A percentile compares a stretch with the other conserved stretches of the same genome.
These are phyloP conservation scores for Conomelus anceps DNA, from an alignment of 2,888 invertebrate genomes.

Conservation along the genomic window DNA sequence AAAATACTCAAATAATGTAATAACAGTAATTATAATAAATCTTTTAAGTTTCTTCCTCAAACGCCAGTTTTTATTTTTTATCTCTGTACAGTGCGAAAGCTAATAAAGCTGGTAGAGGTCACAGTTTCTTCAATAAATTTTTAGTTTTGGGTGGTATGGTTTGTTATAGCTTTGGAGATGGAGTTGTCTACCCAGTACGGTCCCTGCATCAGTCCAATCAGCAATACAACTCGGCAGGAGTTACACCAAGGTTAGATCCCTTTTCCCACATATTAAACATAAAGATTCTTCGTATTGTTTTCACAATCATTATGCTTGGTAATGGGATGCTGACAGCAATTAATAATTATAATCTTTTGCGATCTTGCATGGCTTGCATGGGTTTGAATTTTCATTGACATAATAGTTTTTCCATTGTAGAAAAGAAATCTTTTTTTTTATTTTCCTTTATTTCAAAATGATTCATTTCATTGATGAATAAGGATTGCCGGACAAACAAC, in stretches of 20 bases:
- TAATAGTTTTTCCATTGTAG: background rate
- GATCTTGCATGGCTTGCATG: background rate
- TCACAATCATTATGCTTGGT: background rate
- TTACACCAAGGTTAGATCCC: conserved; percentile 69
- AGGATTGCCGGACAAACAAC: background rate
- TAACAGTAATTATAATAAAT: too few species aligned
- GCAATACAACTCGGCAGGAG: conserved; percentile 84
- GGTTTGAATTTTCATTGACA: background rate
- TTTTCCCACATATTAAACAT: background rate
- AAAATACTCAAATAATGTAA: too few species aligned
- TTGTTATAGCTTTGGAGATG: conserved; percentile 77
- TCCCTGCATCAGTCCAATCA: conserved; percentile 56
- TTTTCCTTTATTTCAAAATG: background rate
- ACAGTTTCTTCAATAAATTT: background rate
- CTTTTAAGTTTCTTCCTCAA: conserved; percentile 22
- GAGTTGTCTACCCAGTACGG: conserved; percentile 76
- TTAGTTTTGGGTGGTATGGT: conserved; percentile 6
- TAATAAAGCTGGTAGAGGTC: background rate
- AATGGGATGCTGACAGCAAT: background rate
- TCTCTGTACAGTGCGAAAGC: background rate
- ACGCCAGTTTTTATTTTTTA: conserved; percentile 19
- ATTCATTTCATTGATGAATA: background rate
- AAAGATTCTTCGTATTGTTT: background rate
- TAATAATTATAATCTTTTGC: too few species aligned
- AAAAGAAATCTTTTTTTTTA: too few species aligned